phyloP scores from a whole-genome alignment of 1,140 invertebrate genomes.

The Lepidotrigona ventralis region DNA sequence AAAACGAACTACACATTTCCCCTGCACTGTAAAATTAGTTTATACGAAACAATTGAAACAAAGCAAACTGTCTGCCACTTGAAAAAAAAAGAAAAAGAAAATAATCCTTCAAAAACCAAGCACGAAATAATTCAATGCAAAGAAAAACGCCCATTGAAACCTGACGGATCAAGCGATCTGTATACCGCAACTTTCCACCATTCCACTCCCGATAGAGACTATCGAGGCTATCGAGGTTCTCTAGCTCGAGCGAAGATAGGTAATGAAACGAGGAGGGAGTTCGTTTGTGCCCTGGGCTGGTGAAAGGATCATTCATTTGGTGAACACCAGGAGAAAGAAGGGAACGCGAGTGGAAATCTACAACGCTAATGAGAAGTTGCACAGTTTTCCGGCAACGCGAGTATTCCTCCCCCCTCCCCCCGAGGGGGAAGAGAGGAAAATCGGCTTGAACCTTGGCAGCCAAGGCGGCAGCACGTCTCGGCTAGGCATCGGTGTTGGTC shows the following conservation, averaged over 20 bases:
- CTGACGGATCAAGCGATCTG: neutral
- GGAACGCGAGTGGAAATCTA: slow-evolving; percentile 21
- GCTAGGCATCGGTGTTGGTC: neutral
- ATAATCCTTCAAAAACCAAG: neutral
- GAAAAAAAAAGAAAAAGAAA: too few relatives aligned
- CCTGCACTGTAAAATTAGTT: too few relatives aligned
- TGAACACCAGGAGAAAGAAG: neutral
- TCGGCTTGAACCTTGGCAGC: slow-evolving; percentile 4
- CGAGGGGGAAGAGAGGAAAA: neutral
- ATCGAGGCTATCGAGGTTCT: neutral
- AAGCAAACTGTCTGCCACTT: neutral
- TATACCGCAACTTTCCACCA: neutral
- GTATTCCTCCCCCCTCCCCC: neutral
- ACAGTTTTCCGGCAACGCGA: slow-evolving; percentile 13
- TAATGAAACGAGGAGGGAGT: neutral
- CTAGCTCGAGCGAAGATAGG: neutral
- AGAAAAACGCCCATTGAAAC: neutral
- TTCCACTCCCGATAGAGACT: too few relatives aligned
- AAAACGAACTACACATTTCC: too few relatives aligned
- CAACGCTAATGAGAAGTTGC: slow-evolving; percentile 42
- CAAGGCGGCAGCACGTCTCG: neutral
- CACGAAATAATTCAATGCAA: neutral
- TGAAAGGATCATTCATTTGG: slow-evolving; percentile 15
- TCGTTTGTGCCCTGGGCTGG: neutral
- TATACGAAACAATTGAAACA: too few relatives aligned